Conservation (phyloP, 2,888 invertebrate species). For the Gastracanthus pulcherrimus region DNA sequence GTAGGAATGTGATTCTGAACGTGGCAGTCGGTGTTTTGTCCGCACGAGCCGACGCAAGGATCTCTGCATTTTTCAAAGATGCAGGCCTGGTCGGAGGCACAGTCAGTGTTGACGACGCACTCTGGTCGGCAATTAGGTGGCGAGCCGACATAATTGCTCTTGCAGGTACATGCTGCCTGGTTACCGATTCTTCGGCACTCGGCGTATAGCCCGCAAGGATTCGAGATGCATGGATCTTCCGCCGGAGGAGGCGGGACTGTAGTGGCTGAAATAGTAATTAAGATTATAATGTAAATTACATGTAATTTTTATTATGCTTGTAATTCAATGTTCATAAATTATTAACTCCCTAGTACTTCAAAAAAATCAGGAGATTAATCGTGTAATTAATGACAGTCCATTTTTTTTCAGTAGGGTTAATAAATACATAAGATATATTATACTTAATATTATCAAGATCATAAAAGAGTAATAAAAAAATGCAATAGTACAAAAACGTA, state of each 20-base stretch:
- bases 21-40: slow-evolving; percentile 84
- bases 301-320: no score
- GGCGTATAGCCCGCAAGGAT: slow-evolving; percentile 85
- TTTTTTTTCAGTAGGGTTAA: no score
- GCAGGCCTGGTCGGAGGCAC: slow-evolving; percentile 83
- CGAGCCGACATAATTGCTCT: slow-evolving; percentile 82
- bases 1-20: slow-evolving; percentile 86
- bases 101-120: slow-evolving; percentile 83
- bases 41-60: slow-evolving; percentile 86
- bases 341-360: no score
- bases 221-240: slow-evolving; percentile 84
- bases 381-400: no score
- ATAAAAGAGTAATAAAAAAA: not conserved
- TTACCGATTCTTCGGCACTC: slow-evolving; percentile 82
- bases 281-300: not conserved
- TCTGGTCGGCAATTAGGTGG: slow-evolving; percentile 85
- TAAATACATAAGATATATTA: no score
- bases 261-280: slow-evolving; percentile 54
- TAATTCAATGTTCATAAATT: no score
- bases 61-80: slow-evolving; percentile 86
- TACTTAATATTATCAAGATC: not conserved
- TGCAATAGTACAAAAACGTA: slow-evolving; percentile 46
- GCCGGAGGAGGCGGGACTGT: slow-evolving; percentile 71
- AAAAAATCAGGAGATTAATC: no score
- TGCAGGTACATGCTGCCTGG: slow-evolving; percentile 83